Conservation (phyloP, 2,888 invertebrate species). For the Melanophora roralis region DNA sequence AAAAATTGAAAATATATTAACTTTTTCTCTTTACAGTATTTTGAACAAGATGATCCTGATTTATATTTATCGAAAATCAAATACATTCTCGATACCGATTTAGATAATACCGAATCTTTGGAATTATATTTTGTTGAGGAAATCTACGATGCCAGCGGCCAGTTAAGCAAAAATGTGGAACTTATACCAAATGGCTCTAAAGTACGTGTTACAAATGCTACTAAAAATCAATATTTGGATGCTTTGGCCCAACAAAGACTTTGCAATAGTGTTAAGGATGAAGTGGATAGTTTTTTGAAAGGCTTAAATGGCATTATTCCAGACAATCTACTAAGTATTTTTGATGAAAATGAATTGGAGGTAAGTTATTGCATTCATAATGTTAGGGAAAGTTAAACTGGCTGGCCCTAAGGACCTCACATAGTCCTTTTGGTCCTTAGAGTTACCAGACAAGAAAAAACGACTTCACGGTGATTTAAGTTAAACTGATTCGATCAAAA, state of each 20-base stretch:
- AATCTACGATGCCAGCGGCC: constrained; percentile 87
- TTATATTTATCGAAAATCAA: constrained; percentile 94
- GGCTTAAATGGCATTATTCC: constrained; percentile 95
- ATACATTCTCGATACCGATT: constrained; percentile 93
- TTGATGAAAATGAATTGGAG: constrained; percentile 97
- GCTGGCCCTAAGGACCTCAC: neutral
- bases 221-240: constrained; percentile 87
- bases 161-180: constrained; percentile 87
- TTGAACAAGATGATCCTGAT: constrained; percentile 97
- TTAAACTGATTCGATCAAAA: no score
- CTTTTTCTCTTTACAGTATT: constrained; percentile 82
- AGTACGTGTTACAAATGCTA: constrained; percentile 80
- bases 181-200: constrained; percentile 89
- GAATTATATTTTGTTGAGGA: constrained; percentile 94
- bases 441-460: no score
- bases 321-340: constrained; percentile 93
- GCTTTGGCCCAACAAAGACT: constrained; percentile 92
- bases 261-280: constrained; percentile 87
- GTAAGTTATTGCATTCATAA: constrained; percentile 80
- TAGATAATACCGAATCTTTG: constrained; percentile 85
- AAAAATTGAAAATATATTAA: neutral
- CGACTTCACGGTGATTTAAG: no score
- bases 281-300: constrained; percentile 91
- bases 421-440: no score
- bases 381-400: no score